phyloP scores from a whole-genome alignment of 2,113 vertebrate genomes.

The Eulemur macaco region DNA sequence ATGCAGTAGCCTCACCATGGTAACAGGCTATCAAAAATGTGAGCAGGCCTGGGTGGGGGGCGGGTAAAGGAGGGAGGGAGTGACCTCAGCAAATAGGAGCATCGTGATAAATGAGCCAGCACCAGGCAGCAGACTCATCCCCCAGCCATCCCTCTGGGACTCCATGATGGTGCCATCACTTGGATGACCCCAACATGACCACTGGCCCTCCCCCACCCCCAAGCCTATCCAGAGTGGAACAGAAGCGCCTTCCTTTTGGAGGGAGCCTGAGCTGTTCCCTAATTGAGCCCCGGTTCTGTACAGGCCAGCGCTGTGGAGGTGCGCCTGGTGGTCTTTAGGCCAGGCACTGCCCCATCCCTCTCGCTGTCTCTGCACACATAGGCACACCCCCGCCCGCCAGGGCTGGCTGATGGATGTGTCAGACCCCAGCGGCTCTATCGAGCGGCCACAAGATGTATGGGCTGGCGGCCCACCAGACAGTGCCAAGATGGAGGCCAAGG shows the following conservation, averaged over 20 bases:
- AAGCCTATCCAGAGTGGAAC: background rate
- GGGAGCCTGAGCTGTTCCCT: background rate
- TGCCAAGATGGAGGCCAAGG: conserved; percentile 74
- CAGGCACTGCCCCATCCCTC: conserved; percentile 26
- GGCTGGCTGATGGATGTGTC: conserved; percentile 74
- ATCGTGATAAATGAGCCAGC: conserved; percentile 88
- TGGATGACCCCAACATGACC: conserved; percentile 82
- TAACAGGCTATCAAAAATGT: conserved; percentile 86
- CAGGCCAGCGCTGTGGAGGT: background rate
- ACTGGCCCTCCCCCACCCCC: background rate
- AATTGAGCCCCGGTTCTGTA: background rate
- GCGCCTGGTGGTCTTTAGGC: conserved; percentile 18
- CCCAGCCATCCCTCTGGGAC: conserved; percentile 74
- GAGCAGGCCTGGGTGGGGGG: conserved; percentile 80
- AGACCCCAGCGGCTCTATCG: conserved; percentile 76
- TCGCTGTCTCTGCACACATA: background rate
- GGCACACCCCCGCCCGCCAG: conserved; percentile 36
- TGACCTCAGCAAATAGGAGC: conserved; percentile 88
- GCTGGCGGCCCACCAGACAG: conserved; percentile 71
- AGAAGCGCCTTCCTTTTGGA: background rate
- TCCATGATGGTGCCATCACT: conserved; percentile 62
- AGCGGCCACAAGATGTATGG: conserved; percentile 78
- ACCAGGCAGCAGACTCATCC: conserved; percentile 79
- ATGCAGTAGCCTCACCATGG: conserved; percentile 86
- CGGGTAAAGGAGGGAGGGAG: conserved; percentile 80